These are phyloP conservation scores for Hippocampus kuda DNA, from an alignment of 2,797 vertebrate genomes.

Conservation along the genomic window DNA sequence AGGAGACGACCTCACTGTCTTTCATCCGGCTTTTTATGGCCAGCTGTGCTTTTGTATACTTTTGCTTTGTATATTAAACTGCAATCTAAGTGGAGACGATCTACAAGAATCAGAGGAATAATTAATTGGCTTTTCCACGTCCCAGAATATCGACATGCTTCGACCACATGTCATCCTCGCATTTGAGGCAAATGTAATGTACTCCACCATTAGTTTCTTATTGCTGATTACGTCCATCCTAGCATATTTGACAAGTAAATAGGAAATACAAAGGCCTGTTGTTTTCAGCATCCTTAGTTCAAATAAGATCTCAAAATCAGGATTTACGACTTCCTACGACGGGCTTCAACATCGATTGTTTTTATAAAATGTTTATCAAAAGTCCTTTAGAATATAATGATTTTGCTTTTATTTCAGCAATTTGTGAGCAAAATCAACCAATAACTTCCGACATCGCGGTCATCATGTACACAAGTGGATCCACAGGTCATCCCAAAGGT, in stretches of 20 bases:
- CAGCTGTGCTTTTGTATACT: not conserved
- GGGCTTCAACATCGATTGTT: not conserved
- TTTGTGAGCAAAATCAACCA: constrained; percentile 47
- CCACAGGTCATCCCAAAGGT: constrained; percentile 86
- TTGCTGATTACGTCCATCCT: not conserved
- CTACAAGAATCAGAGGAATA: not conserved
- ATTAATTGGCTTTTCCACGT: not conserved
- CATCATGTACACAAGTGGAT: constrained; percentile 97
- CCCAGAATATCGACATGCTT: not conserved
- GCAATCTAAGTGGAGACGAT: not conserved
- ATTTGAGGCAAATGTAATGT: not conserved
- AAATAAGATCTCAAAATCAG: too few species aligned
- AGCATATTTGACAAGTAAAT: not conserved
- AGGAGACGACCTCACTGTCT: constrained; percentile 6
- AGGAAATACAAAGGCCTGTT: not conserved
- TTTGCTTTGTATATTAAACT: not conserved
- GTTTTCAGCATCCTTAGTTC: not conserved
- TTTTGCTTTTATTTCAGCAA: constrained; percentile 24
- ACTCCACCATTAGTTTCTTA: not conserved
- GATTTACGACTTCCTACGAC: not conserved
- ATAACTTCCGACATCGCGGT: constrained; percentile 79
- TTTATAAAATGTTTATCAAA: not conserved
- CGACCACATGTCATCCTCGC: not conserved
- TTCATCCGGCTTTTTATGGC: constrained; percentile 5
- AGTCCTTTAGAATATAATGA: not conserved